Evolutionary conservation across 1,140 invertebrate genomes (phyloP), one percentile per base, ranked within the genome.

Genomic region (Catajapyx aquilonaris): DNA sequence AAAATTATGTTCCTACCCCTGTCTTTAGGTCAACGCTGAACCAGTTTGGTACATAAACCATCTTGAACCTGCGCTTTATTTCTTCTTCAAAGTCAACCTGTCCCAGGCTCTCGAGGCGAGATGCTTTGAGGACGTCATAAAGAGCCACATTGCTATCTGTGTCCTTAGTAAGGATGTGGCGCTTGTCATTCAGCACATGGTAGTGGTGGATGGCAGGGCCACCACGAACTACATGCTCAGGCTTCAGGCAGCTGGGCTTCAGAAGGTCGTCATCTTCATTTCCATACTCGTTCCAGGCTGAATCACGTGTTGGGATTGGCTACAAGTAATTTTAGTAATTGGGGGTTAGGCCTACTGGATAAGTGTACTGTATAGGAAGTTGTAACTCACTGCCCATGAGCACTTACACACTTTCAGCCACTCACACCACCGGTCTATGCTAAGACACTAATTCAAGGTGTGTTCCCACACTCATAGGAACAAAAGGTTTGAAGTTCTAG

Each of bases 21-120:
- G 90, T 96, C 65, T 98, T 98, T 4, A 97, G 68, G 64, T 98
- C 94, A 35, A 98, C 87, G 50, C 85, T 93, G 57, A 99, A 99
- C 95, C 95, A 99, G 63, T 87, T 95, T 30, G 95, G 95, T 47
- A 99, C 88, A 61, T 81, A 95, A 34, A 98, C 76, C 62, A 81
- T 78, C 64, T 91, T 88, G 43, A 81, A 86, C 46, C 81, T 65
- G 54, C 81, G 80, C 52, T 94, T 91, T 0, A 93, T 70, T 61
- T 96, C 90, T 50, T 88, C 81, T 25, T 98, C 93, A 60, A 87
- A 93, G 64, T 95, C 81, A 2, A 88, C 70, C 50, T 73, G 66
- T 2, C 90, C 91, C 31, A 96, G 65, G 56, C 93, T 85, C 62
- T 93, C 77, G 15, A 93, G 65, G 69, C 93, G 93, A 40, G 68